These are phyloP conservation scores for Lamellibrachia satsuma DNA, from an alignment of 2,888 invertebrate genomes.

Conservation along the genomic window DNA sequence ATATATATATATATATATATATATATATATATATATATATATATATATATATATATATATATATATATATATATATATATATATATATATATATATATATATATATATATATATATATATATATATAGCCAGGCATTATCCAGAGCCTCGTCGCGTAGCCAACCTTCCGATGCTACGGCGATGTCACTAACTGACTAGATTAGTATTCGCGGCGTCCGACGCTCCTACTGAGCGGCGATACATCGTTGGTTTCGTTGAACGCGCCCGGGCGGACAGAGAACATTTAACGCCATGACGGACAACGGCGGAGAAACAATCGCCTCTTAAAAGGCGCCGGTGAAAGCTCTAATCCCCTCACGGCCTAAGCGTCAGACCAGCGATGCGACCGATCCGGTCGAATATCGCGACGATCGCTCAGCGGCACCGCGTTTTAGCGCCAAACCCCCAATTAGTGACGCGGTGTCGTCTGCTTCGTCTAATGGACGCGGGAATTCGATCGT, in stretches of 20 bases:
- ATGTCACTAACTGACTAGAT: background rate
- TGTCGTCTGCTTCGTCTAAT: conserved; percentile 9
- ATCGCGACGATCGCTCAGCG: conserved; percentile 1
- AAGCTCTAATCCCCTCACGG: conserved; percentile 1
- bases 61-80: no score
- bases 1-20: no score
- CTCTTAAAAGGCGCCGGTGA: background rate
- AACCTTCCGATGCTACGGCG: no score
- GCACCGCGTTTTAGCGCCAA: conserved; percentile 10
- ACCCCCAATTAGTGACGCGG: background rate
- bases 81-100: no score
- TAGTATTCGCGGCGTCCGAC: background rate
- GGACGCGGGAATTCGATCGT: conserved; percentile 17
- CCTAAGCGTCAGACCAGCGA: background rate
- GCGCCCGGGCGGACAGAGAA: background rate
- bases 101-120: no score
- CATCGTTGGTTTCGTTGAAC: background rate
- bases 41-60: no score
- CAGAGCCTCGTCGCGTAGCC: no score
- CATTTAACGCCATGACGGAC: conserved; percentile 4
- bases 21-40: no score
- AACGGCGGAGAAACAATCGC: conserved; percentile 9
- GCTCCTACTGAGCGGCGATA: background rate
- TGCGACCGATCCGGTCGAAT: background rate
- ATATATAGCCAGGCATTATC: no score